Conservation (phyloP, 1,140 invertebrate genomes). For the Lanistes nyassanus region DNA sequence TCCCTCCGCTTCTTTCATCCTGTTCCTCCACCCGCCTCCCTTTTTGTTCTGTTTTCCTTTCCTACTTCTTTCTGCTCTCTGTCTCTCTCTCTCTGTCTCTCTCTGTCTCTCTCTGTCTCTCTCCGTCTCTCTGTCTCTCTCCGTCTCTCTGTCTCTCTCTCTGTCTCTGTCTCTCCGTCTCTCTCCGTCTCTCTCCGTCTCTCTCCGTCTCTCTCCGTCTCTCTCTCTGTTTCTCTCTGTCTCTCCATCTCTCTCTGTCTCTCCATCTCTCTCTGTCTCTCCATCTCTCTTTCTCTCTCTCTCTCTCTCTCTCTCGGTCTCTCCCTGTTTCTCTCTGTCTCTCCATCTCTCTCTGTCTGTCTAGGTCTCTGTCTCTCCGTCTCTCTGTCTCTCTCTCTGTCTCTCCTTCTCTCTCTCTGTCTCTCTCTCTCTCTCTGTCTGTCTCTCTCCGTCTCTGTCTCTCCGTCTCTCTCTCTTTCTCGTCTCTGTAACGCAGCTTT, state of each 20-base stretch:
- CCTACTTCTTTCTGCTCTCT: not conserved
- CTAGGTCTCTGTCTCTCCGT: not conserved
- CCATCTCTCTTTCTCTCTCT: too few species aligned
- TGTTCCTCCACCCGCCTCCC: not conserved
- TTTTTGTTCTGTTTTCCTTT: not conserved
- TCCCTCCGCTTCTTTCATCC: not conserved
- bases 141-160: not conserved
- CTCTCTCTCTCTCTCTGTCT: conserved; percentile 3
- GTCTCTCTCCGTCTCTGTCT: not conserved
- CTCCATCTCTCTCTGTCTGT: too few species aligned
- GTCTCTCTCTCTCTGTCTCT: not conserved
- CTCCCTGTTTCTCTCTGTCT: too few species aligned
- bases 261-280: too few species aligned
- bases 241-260: too few species aligned
- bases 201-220: too few species aligned
- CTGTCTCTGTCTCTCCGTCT: not conserved
- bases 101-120: not conserved
- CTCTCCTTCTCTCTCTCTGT: conserved; percentile 2
- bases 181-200: not conserved
- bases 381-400: not conserved
- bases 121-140: not conserved
- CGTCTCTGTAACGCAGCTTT: not conserved
- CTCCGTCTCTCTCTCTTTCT: conserved; percentile 10
- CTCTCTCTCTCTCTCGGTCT: too few species aligned
- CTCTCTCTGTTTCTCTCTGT: too few species aligned